These are phyloP conservation scores for Luscinia luscinia DNA, from an alignment of 2,797 vertebrate genomes.

Conservation along the genomic window DNA sequence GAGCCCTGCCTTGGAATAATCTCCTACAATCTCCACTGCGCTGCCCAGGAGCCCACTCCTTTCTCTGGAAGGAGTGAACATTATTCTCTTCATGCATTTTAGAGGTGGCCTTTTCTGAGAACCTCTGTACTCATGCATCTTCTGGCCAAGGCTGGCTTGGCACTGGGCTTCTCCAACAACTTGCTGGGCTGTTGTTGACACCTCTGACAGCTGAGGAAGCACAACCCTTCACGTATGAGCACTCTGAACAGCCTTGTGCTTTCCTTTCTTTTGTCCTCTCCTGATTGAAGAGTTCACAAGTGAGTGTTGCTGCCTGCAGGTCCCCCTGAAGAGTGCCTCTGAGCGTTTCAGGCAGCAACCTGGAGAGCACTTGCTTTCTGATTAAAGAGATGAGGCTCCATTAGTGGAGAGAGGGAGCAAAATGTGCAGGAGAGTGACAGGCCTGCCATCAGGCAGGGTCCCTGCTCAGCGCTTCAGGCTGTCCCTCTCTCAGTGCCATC, in stretches of 20 bases:
- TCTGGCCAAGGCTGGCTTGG: neutral
- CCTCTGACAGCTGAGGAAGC: neutral
- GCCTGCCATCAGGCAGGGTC: neutral
- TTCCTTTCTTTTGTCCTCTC: neutral
- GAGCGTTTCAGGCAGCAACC: neutral
- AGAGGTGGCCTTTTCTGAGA: neutral
- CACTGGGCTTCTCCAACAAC: neutral
- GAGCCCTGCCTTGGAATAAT: neutral
- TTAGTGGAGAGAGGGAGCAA: conserved; percentile 30
- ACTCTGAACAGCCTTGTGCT: neutral
- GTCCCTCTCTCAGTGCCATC: conserved; percentile 10
- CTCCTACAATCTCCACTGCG: neutral
- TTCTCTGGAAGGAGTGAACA: neutral
- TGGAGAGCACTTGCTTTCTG: conserved; percentile 13
- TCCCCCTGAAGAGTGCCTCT: conserved; percentile 12
- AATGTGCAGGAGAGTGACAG: neutral
- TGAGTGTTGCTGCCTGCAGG: neutral
- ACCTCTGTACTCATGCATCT: neutral
- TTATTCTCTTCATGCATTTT: neutral
- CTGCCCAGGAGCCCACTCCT: neutral
- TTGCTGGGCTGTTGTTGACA: neutral
- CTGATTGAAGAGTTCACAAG: neutral
- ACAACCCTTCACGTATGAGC: neutral
- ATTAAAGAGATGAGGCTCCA: conserved; percentile 18
- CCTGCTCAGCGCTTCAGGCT: neutral